Evolutionary conservation across 2,113 vertebrate genomes (phyloP).

Genomic region (Oceanites oceanicus): DNA sequence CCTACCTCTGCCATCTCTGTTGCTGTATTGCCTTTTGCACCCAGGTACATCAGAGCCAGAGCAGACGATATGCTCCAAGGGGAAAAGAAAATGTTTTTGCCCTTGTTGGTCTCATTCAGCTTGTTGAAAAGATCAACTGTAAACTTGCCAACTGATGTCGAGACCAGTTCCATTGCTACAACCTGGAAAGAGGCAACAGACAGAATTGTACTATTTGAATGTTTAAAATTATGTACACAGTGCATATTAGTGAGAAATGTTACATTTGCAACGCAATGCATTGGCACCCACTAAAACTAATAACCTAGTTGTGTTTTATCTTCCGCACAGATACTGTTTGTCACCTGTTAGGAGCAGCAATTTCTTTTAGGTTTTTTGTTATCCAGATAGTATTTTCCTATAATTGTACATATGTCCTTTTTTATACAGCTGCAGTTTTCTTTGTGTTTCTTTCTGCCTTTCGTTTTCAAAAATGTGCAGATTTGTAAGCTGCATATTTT

Average conservation of each 20-base stretch:
- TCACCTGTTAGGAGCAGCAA: neutral
- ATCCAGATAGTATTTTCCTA: neutral
- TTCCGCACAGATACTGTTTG: neutral
- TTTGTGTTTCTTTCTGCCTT: neutral
- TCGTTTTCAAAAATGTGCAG: neutral
- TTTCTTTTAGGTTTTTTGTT: neutral
- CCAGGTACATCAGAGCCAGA: constrained; percentile 83
- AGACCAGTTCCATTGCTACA: constrained; percentile 77
- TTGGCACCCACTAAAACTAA: neutral
- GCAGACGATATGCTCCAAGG: constrained; percentile 87
- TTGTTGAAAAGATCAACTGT: constrained; percentile 81
- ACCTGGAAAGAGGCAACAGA: constrained; percentile 4
- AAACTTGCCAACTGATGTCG: constrained; percentile 78
- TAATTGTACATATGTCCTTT: neutral
- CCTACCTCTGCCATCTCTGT: constrained; percentile 85
- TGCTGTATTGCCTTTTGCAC: constrained; percentile 81
- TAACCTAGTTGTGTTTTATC: neutral
- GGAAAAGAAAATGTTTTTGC: constrained; percentile 83
- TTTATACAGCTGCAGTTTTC: neutral
- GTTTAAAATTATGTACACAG: neutral
- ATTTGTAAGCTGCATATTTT: neutral
- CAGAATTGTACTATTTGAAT: neutral
- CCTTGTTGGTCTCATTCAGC: constrained; percentile 60
- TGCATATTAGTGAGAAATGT: neutral
- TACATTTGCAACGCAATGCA: neutral